Evolutionary conservation across 2,888 invertebrate species (phyloP), one percentile per base, ranked within the genome.

Genomic region (Gibbula magus): DNA sequence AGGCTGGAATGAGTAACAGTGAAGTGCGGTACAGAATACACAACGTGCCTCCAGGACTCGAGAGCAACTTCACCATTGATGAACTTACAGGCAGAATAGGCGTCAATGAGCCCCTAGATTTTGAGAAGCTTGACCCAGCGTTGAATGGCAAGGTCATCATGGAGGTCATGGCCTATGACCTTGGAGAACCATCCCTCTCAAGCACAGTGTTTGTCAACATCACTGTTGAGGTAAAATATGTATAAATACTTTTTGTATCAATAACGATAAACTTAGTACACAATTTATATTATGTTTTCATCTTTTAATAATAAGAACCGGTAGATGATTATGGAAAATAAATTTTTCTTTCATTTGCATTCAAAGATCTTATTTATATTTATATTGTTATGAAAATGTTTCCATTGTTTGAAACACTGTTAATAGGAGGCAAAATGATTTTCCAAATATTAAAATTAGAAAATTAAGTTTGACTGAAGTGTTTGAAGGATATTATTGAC

Each of bases 211-310:
- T 87, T 70, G 91, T 93, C 20, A 89, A 88, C 52, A 89, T 93
- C 25, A 95, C 95, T 73, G 94, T 96, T 5, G 93, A 95, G 94
- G 95, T 96, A 91, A 93, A 10, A 5, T 45, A 10, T 45, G 13
- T 10, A 45, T 45, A 93, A 90, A 8, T n/a, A 2, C 5, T 45
- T 45, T 45, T 13, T 45, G 45, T 45, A 35, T 5, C 35, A 35
- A 35, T 35, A 7, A 35, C 4, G 7, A 7, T 35, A 5, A 35
- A 35, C 35, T 35, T 35, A 35, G 35, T 35, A 5, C 7, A 35
- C 35, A 35, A 3, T 35, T 3, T 35, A 35, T 35, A 3, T 35
- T 35, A 35, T 35, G 35, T 35, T 7, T 7, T 35, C 7, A 35
- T n/a, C 5, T 18, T 56, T 56, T 22, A 18, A 52, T 10, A 13